Base-by-base conservation (phyloP, 2,888 invertebrate species). In the Callyntrura sp. region DNA sequence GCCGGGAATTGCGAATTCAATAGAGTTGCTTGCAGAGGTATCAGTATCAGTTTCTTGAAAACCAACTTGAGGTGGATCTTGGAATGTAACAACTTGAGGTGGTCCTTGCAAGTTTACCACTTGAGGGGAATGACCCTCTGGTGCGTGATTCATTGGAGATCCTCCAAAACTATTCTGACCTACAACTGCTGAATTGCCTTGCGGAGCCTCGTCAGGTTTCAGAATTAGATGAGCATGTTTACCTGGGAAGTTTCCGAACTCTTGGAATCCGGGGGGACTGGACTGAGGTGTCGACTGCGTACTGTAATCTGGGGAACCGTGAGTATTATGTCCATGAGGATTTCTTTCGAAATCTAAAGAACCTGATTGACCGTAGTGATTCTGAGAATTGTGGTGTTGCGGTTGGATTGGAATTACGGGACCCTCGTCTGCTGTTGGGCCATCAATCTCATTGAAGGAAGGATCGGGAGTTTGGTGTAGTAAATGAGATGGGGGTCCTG, bases 211-310 rank as follows among this genome's bases (percentile, higher is more conserved):
- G 6, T 51, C 23, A 20, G 70, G 62, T 4, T 81, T 87, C 20
- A 87, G 6, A 0, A 81, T 45, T n/a, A 81, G 55, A 12, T 81
- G 35, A 0, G 87, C 79, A 70, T 81, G 35, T 23, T 8, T 9
- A 20, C 78, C 78, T 1, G 87, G 87, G 23, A 87, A 87, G 23
- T 87, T 87, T 20, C 87, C 87, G 70, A 87, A 87, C 2, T 68
- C 17, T 55, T 81, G 87, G 23, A 87, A 87, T 25, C 86, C 83
- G 5, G 83, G 83, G 20, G 1, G 0, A 20, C 20, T 43, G 5
- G 20, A 14, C 6, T 17, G 23, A 76, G 5, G 17, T 3, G 35
- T n/a, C 12, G 17, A 28, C 65, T 43, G 68, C 35, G 28, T 70
- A 35, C 23, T 8, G 20, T 17, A 57, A 3, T 28, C 20, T 55